Percentiles rank a stretch among this genome's conserved stretches.
Conservation (phyloP, 2,888 invertebrate species). For the Agonopterix alstromeriana region DNA sequence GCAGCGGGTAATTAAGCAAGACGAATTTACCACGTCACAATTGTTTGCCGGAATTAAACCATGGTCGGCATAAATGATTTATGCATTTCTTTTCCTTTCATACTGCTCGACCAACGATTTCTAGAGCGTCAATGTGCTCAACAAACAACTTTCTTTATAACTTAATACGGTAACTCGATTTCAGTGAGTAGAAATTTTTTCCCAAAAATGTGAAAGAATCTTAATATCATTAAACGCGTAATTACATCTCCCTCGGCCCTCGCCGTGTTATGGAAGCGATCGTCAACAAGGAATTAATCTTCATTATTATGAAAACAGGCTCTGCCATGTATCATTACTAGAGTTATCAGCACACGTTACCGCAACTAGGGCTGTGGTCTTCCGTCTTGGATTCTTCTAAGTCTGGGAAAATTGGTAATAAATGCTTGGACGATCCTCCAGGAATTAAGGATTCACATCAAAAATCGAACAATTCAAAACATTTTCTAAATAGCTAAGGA, state of each 20-base stretch:
- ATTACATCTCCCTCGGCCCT: slow-evolving; percentile 5
- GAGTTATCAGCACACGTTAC: slow-evolving; percentile 23
- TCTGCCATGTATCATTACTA: slow-evolving; percentile 19
- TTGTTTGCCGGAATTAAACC: too few relatives aligned
- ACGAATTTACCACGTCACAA: too few relatives aligned
- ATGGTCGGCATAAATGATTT: too few relatives aligned
- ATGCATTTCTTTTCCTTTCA: too few relatives aligned
- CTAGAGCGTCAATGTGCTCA: not conserved
- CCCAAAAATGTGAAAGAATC: not conserved
- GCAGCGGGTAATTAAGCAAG: too few relatives aligned
- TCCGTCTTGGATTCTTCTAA: slow-evolving; percentile 7
- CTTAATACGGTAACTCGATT: slow-evolving; percentile 1
- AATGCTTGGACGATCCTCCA: too few relatives aligned
- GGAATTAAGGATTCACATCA: too few relatives aligned
- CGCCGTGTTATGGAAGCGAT: slow-evolving; percentile 13
- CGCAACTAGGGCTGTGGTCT: slow-evolving; percentile 31
- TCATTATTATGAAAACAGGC: slow-evolving; percentile 25
- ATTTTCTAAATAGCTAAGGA: too few relatives aligned
- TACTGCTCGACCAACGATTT: too few relatives aligned
- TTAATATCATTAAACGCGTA: slow-evolving; percentile 2
- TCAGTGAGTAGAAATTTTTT: not conserved
- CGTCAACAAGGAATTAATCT: slow-evolving; percentile 15
- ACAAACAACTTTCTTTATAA: slow-evolving; percentile 10
- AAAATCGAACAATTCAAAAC: too few relatives aligned
- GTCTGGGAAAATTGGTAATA: too few relatives aligned